Conservation (phyloP, 2,797 vertebrate genomes). For the Phrynocephalus guinanensis region DNA sequence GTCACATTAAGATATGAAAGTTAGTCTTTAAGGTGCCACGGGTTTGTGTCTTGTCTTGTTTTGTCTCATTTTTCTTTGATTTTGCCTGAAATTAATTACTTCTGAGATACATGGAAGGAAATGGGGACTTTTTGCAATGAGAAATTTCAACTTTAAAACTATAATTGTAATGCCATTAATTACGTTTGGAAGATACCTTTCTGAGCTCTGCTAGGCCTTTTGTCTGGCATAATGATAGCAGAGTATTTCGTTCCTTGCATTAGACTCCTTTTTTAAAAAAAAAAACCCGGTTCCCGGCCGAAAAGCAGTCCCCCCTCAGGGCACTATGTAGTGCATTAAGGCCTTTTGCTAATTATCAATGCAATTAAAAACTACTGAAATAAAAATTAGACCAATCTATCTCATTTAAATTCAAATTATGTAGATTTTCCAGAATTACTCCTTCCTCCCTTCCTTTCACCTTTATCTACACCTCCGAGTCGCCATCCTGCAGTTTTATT, state of each 20-base stretch:
- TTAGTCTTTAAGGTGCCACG: too few species aligned
- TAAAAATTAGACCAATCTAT: slow-evolving; percentile 82
- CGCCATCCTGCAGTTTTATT: too few species aligned
- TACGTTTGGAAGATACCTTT: not conserved
- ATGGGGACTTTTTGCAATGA: not conserved
- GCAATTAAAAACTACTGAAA: slow-evolving; percentile 85
- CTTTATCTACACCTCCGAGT: not conserved
- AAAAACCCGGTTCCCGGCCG: too few species aligned
- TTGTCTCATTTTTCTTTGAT: too few species aligned
- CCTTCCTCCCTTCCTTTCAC: not conserved
- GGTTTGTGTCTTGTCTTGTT: too few species aligned
- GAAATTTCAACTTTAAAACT: not conserved
- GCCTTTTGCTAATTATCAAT: slow-evolving; percentile 86
- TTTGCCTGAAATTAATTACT: slow-evolving; percentile 25
- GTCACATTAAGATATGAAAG: too few species aligned
- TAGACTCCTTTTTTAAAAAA: slow-evolving; percentile 77
- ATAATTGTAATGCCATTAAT: not conserved
- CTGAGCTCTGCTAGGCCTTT: slow-evolving; percentile 46
- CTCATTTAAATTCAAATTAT: slow-evolving; percentile 83
- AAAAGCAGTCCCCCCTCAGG: too few species aligned
- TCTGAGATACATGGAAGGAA: slow-evolving; percentile 52
- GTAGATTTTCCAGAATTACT: slow-evolving; percentile 73
- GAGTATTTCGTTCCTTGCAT: too few species aligned
- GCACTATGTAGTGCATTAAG: slow-evolving; percentile 80
- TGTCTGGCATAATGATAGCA: slow-evolving; percentile 69